These are phyloP conservation scores for Adineta ricciae DNA, from an alignment of 2,888 invertebrate genomes.

Conservation along the genomic window DNA sequence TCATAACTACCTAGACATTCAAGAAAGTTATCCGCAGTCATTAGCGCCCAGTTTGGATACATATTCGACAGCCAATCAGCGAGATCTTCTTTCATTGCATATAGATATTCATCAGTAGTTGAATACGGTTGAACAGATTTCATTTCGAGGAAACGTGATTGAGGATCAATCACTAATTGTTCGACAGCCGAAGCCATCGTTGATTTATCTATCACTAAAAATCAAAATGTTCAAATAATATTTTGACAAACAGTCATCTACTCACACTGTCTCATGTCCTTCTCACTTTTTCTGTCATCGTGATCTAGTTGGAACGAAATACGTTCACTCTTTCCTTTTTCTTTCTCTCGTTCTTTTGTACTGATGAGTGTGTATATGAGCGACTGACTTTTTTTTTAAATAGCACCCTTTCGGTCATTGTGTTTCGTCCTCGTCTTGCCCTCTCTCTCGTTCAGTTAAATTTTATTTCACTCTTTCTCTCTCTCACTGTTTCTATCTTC, in stretches of 20 bases:
- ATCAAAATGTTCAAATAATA: background rate
- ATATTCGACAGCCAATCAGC: constrained; percentile 88
- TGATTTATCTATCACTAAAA: background rate
- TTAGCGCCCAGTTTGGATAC: constrained; percentile 55
- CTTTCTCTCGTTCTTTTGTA: background rate
- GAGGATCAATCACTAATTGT: constrained; percentile 6
- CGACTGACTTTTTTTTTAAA: background rate
- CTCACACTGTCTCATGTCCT: background rate
- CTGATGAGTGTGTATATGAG: background rate
- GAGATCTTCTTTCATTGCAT: constrained; percentile 92
- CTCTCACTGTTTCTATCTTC: background rate
- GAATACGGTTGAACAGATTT: constrained; percentile 30
- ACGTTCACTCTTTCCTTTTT: background rate
- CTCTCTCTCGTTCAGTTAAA: background rate
- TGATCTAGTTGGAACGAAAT: background rate
- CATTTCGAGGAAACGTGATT: constrained; percentile 28
- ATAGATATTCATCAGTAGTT: constrained; percentile 62
- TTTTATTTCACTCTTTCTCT: background rate
- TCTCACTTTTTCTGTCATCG: background rate
- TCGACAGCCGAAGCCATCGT: background rate
- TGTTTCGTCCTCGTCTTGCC: background rate
- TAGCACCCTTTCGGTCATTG: background rate
- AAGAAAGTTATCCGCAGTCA: constrained; percentile 26
- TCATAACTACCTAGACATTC: constrained; percentile 44
- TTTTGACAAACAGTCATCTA: background rate